Evolutionary conservation across 2,113 vertebrate species (phyloP).

Genomic region (Seriola quinqueradiata): DNA sequence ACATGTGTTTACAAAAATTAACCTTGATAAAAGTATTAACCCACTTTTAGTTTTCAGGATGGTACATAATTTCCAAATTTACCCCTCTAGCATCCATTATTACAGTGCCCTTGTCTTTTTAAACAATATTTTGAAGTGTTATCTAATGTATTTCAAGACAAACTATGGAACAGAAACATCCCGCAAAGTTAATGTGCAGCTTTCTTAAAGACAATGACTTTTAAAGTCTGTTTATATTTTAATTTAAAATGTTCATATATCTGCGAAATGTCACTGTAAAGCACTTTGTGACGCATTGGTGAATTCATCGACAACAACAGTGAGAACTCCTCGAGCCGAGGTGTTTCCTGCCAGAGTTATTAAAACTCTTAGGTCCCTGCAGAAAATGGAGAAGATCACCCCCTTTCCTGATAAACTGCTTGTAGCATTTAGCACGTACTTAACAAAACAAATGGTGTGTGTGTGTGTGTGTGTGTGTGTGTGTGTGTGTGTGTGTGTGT

Average conservation of each 20-base stretch:
- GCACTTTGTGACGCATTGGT: not conserved
- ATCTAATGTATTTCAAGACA: not conserved
- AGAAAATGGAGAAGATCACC: conserved; percentile 72
- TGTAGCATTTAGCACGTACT: conserved; percentile 88
- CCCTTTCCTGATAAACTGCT: conserved; percentile 84
- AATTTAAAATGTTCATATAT: not conserved
- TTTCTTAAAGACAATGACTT: not conserved
- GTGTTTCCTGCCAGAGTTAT: conserved; percentile 49
- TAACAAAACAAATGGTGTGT: conserved; percentile 90
- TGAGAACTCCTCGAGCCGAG: conserved; percentile 42
- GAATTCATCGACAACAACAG: conserved; percentile 15
- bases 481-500: conserved; percentile 43
- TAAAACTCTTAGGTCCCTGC: conserved; percentile 47
- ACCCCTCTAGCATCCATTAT: not conserved
- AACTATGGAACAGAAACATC: not conserved
- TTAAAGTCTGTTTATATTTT: not conserved
- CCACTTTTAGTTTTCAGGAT: not conserved
- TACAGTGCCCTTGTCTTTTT: not conserved
- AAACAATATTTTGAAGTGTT: not conserved
- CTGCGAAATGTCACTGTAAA: not conserved
- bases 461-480: conserved; percentile 32
- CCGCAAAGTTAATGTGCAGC: not conserved
- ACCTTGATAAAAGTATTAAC: not conserved
- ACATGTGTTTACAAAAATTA: not conserved
- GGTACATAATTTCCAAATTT: not conserved